Evolutionary conservation across 2,888 invertebrate species (phyloP), one percentile per base, ranked within the genome.

Genomic region (Idaea dimidiata): DNA sequence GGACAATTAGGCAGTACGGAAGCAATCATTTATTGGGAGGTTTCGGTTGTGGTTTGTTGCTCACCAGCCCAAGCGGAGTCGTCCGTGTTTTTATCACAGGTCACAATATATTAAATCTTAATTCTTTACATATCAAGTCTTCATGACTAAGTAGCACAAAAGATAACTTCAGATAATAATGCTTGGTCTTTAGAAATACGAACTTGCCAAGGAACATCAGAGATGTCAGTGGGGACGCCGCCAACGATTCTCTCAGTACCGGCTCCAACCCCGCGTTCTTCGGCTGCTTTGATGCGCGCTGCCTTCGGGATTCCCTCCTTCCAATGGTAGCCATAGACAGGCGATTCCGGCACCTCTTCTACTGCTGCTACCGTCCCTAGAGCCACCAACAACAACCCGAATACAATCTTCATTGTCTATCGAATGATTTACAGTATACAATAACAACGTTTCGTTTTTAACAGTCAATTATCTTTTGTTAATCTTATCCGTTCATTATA

Each of bases 181-280:
- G 43, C 54, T 7, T 61, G 53, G 6, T 1, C 17, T 43, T 3
- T 43, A 57, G 24, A 5, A 24, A 24, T 24, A 62, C 61, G 67
- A 71, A 87, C 88, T 79, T 87, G 87, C 69, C 85, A 87, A 3
- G 88, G 87, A 17, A 77, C 72, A 32, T 74, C n/a, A 3, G 76
- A 60, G 43, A 88, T 82, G 58, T 81, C 70, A 17, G 77, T 69
- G 6, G 72, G 2, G 4, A 69, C 63, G 61, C 87, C 86, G 43
- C 84, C 85, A 5, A 84, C 82, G 55, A 87, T 86, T 66, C 81
- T 78, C 53, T 76, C 70, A 6, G 43, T 10, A 10, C 43, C 43
- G 14, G 33, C 33, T 33, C 59, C 60, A 6, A 57, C 17, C 6
- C 59, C 54, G 17, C 73, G 67, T 58, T 80, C 75, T 69, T 84